Percentiles rank a stretch among this genome's conserved stretches.
These are phyloP conservation scores for Nothocercus nigrocapillus DNA, from an alignment of 2,113 vertebrate genomes.

Conservation along the genomic window DNA sequence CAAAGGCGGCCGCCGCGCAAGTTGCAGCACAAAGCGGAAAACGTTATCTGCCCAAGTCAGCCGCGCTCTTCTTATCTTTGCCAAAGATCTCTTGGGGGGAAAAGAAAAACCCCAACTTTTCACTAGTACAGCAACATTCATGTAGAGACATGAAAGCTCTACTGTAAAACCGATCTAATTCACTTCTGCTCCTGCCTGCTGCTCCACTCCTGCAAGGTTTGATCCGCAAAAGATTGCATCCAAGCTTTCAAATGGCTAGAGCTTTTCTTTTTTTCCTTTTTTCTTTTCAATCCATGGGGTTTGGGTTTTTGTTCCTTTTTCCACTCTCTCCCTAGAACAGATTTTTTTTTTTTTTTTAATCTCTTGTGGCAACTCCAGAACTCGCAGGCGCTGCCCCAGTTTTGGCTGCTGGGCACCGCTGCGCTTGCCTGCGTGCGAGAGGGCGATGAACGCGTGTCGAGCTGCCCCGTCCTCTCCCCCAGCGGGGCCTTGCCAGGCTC, in stretches of 20 bases:
- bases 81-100: not conserved
- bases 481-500: too few species aligned
- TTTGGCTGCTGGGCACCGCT: fast-evolving
- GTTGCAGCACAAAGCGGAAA: not conserved
- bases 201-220: not conserved
- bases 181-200: not conserved
- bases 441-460: too few species aligned
- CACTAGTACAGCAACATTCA: not conserved
- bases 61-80: not conserved
- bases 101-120: not conserved
- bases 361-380: not conserved
- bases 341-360: not conserved
- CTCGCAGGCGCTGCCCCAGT: fast-evolving
- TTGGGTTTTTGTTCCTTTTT: not conserved
- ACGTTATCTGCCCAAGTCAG: not conserved
- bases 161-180: not conserved
- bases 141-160: not conserved
- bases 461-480: too few species aligned
- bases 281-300: too few species aligned
- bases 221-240: not conserved
- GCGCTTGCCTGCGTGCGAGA: fast-evolving
- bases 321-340: not conserved
- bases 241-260: not conserved
- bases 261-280: not conserved
- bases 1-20: not conserved